phyloP scores from a whole-genome alignment of 2,888 invertebrate genomes.

The Dolichomitus sp. region DNA sequence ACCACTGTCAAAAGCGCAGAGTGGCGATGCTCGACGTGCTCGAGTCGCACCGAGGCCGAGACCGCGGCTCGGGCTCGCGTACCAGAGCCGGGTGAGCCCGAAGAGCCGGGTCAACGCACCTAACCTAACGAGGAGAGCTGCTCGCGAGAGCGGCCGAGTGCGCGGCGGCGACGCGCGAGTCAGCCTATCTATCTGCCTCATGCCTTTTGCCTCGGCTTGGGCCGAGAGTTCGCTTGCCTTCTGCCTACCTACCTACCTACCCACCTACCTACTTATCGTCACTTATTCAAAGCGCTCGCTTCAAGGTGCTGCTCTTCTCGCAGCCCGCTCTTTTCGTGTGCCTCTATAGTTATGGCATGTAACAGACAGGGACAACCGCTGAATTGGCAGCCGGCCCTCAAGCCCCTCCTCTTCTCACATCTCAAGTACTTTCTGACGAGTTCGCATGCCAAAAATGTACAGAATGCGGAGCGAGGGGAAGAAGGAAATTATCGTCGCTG shows the following conservation, averaged over 20 bases:
- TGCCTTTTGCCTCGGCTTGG: slow-evolving; percentile 46
- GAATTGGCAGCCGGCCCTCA: slow-evolving; percentile 16
- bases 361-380: slow-evolving; percentile 27
- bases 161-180: slow-evolving; percentile 48
- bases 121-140: slow-evolving; percentile 79
- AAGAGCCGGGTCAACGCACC: slow-evolving; percentile 84
- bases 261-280: slow-evolving; percentile 85
- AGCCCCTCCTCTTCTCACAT: not conserved
- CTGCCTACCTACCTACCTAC: slow-evolving; percentile 82
- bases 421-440: not conserved
- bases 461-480: not conserved
- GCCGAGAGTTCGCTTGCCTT: slow-evolving; percentile 30
- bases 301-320: slow-evolving; percentile 69
- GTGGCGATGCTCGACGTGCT: slow-evolving; percentile 37
- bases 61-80: slow-evolving; percentile 44
- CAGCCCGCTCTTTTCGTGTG: slow-evolving; percentile 11
- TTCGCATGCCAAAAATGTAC: not conserved
- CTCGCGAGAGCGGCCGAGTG: slow-evolving; percentile 60
- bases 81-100: slow-evolving; percentile 66
- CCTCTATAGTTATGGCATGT: not conserved
- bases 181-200: slow-evolving; percentile 56
- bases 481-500: not conserved
- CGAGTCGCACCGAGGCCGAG: slow-evolving; percentile 43
- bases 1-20: slow-evolving; percentile 20
- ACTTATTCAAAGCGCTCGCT: slow-evolving; percentile 77